These are phyloP conservation scores for Varroa destructor DNA, from an alignment of 1,140 invertebrate genomes.

Conservation along the genomic window DNA sequence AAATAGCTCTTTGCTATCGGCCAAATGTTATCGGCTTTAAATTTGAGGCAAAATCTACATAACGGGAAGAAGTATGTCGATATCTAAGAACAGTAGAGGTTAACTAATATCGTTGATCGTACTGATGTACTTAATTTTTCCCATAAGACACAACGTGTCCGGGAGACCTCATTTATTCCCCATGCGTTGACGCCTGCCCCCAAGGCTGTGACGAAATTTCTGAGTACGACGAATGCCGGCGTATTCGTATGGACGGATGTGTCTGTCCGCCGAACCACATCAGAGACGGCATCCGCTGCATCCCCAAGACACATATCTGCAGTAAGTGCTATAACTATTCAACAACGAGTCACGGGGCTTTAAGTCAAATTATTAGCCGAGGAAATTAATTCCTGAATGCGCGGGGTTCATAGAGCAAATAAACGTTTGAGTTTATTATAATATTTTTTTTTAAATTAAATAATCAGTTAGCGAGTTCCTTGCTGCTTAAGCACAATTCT, in stretches of 20 bases:
- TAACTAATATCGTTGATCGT: constrained; percentile 36
- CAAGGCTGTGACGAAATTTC: constrained; percentile 51
- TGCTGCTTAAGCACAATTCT: not conserved
- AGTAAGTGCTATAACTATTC: not conserved
- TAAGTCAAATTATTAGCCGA: not conserved
- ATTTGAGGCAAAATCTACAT: too few species aligned
- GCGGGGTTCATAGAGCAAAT: too few species aligned
- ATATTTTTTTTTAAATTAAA: not conserved
- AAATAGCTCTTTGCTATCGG: too few species aligned
- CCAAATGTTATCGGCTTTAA: too few species aligned
- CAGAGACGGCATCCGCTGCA: constrained; percentile 13
- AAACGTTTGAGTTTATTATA: not conserved
- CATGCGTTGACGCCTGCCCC: constrained; percentile 53
- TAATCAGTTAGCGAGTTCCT: not conserved
- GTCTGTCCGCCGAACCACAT: constrained; percentile 51
- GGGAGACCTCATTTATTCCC: constrained; percentile 50
- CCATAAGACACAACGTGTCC: constrained; percentile 36
- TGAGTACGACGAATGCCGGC: constrained; percentile 37
- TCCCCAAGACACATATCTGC: constrained; percentile 14
- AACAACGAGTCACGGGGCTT: not conserved
- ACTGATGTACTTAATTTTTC: constrained; percentile 21
- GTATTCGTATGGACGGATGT: constrained; percentile 54
- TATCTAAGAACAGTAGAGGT: constrained; percentile 29
- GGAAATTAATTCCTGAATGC: not conserved
- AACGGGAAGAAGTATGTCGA: too few species aligned